Conservation (phyloP, 2,888 invertebrate genomes). For the Ophioninae sp. region DNA sequence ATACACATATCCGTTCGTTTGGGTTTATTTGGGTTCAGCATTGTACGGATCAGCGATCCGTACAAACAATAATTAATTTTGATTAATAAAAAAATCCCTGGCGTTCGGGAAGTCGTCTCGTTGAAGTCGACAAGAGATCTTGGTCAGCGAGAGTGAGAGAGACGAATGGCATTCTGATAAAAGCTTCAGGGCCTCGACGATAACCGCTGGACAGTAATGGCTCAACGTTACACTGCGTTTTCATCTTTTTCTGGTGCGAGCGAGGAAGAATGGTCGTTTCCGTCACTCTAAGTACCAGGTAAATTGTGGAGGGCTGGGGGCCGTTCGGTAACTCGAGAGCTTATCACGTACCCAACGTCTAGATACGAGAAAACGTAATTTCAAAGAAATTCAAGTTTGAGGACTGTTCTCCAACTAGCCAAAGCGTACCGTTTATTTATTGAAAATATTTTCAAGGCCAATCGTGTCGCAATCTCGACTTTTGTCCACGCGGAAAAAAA, state of each 20-base stretch:
- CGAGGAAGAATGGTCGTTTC: background rate
- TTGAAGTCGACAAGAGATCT: constrained; percentile 16
- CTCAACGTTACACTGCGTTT: background rate
- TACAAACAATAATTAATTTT: background rate
- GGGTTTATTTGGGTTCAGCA: no score
- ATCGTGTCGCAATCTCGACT: no score
- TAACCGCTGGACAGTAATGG: constrained; percentile 6
- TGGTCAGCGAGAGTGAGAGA: constrained; percentile 1
- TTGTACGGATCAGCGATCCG: no score
- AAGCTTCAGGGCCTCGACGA: constrained; percentile 12
- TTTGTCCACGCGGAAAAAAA: no score
- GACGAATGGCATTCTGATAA: constrained; percentile 24
- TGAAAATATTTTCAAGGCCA: no score
- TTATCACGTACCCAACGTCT: background rate
- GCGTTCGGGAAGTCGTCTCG: constrained; percentile 14
- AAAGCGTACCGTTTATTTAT: background rate
- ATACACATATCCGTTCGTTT: no score
- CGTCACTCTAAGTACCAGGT: background rate
- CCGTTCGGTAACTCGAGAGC: constrained; percentile 30
- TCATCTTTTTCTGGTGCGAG: background rate
- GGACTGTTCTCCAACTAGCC: background rate
- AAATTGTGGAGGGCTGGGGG: constrained; percentile 30
- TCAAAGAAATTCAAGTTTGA: background rate
- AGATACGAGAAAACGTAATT: background rate
- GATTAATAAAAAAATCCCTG: background rate